These are phyloP conservation scores for Tauraco erythrolophus DNA, from an alignment of 2,113 vertebrate species.

Conservation along the genomic window DNA sequence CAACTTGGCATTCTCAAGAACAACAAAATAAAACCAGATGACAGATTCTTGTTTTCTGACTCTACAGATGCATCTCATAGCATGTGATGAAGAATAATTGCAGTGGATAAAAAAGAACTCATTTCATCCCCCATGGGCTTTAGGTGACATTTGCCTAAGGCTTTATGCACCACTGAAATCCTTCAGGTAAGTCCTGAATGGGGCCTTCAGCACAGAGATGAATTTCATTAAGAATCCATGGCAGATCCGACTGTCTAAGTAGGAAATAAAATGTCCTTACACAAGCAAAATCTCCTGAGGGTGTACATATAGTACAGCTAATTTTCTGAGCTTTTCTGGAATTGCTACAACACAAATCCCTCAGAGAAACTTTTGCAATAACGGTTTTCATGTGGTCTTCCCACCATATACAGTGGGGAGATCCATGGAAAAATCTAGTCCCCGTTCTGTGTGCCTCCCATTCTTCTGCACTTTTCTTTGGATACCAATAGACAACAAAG, in stretches of 20 bases:
- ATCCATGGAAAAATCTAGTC: background rate
- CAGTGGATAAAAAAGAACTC: background rate
- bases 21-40: conserved; percentile 50
- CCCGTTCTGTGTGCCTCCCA: background rate
- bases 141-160: background rate
- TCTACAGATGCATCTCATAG: background rate
- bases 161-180: background rate
- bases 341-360: background rate
- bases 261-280: background rate
- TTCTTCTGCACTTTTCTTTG: background rate
- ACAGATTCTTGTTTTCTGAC: conserved; percentile 26
- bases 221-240: background rate
- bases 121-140: background rate
- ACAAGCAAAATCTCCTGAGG: conserved; percentile 21
- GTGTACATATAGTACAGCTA: background rate
- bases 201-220: background rate
- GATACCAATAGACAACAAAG: background rate
- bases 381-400: conserved; percentile 20
- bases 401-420: background rate
- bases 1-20: conserved; percentile 33
- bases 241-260: background rate
- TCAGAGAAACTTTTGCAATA: conserved; percentile 13
- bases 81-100: background rate
- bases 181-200: background rate
- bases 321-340: conserved; percentile 30